A percentile compares a stretch with the other conserved stretches of the same genome.
Evolutionary conservation across 2,797 vertebrate genomes (phyloP).

Genomic region (Sphenopsis melanotis): DNA sequence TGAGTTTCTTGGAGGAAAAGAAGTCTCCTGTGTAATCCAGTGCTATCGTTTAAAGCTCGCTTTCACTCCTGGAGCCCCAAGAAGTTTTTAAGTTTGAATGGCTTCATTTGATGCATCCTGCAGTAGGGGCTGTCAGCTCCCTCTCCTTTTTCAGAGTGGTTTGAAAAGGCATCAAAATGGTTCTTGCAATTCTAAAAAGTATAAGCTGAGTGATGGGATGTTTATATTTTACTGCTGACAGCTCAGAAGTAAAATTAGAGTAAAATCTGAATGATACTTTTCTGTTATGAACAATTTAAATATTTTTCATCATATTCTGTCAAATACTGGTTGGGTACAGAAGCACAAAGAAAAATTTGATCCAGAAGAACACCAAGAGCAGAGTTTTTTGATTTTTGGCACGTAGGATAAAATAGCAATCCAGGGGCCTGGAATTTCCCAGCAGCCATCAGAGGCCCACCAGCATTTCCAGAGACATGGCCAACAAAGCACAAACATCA

Average conservation of each 20-base stretch:
- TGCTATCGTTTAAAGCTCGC: not conserved
- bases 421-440: not conserved
- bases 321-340: not conserved
- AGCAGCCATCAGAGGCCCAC: not conserved
- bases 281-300: not conserved
- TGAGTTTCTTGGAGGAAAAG: conserved; percentile 12
- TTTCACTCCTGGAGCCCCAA: not conserved
- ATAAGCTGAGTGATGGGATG: not conserved
- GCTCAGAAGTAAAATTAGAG: not conserved
- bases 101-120: not conserved
- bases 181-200: not conserved
- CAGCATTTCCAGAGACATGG: not conserved
- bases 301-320: not conserved
- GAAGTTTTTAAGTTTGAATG: not conserved
- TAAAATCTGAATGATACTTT: not conserved
- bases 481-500: not conserved
- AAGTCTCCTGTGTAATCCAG: not conserved
- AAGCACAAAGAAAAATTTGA: not conserved
- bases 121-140: not conserved
- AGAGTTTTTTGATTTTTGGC: not conserved
- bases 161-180: not conserved
- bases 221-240: not conserved
- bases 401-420: not conserved
- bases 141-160: not conserved
- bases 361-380: not conserved